Conservation (phyloP, 2,888 invertebrate species). For the Scaptomyza flava region DNA sequence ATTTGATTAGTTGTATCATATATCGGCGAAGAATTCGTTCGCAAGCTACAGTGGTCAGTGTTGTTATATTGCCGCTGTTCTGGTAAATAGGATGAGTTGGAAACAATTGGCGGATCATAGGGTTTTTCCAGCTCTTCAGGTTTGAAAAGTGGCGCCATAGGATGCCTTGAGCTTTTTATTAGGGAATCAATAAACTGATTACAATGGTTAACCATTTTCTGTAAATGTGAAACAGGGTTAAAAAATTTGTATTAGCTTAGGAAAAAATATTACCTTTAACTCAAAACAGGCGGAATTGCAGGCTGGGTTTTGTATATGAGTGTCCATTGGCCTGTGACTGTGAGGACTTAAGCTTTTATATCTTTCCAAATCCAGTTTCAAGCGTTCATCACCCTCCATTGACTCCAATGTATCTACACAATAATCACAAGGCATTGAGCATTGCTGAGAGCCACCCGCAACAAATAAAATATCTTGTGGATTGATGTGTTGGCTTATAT, state of each 20-base stretch:
- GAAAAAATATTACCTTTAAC: constrained; percentile 35
- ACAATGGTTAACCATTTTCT: constrained; percentile 58
- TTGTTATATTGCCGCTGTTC: background rate
- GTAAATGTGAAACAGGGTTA: background rate
- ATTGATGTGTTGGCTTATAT: constrained; percentile 63
- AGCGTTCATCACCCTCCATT: constrained; percentile 43
- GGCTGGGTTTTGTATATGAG: constrained; percentile 33
- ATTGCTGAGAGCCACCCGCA: constrained; percentile 52
- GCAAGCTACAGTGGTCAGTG: background rate
- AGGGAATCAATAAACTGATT: constrained; percentile 25
- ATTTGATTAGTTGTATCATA: background rate
- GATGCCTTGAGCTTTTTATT: background rate
- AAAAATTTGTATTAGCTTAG: background rate
- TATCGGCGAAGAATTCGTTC: background rate
- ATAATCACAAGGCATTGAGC: constrained; percentile 27
- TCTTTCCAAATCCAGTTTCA: constrained; percentile 71
- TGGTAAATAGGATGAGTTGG: background rate
- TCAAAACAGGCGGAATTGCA: constrained; percentile 52
- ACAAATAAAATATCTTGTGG: constrained; percentile 73
- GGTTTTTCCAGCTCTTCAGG: background rate
- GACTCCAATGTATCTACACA: constrained; percentile 27
- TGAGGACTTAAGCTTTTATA: constrained; percentile 59
- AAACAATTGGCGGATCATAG: background rate
- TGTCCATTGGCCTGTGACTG: constrained; percentile 44
- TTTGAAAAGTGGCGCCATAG: background rate